These are phyloP conservation scores for Drosophila sp. DNA, from an alignment of 1,140 invertebrate species.

Conservation along the genomic window DNA sequence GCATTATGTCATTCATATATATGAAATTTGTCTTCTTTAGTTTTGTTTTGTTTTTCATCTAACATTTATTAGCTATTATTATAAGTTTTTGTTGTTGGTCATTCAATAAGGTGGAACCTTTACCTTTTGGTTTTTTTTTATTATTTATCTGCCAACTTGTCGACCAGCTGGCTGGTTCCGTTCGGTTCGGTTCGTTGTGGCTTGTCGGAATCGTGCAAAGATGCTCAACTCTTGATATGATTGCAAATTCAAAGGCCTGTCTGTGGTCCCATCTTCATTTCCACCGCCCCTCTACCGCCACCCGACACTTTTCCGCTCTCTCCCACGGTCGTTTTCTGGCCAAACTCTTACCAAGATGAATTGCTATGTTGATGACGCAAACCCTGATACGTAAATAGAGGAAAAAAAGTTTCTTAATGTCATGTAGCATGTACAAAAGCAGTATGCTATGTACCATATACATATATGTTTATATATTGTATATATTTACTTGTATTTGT, in stretches of 20 bases:
- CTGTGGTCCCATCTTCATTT: slow-evolving; percentile 28
- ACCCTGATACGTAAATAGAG: not conserved
- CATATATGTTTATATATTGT: not conserved
- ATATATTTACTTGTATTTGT: slow-evolving; percentile 25
- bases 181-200: not conserved
- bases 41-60: not conserved
- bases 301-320: not conserved
- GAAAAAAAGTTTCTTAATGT: slow-evolving; percentile 28
- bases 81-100: slow-evolving; percentile 57
- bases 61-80: not conserved
- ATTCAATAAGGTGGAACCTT: slow-evolving; percentile 25
- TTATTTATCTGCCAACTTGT: not conserved
- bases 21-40: not conserved
- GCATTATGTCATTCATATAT: slow-evolving; percentile 55
- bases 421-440: slow-evolving; percentile 29
- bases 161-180: slow-evolving; percentile 29
- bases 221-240: slow-evolving; percentile 58
- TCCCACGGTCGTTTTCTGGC: slow-evolving; percentile 2
- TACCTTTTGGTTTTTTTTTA: slow-evolving; percentile 20
- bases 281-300: not conserved
- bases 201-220: slow-evolving; percentile 53
- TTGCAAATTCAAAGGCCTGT: slow-evolving; percentile 26
- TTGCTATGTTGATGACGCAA: slow-evolving; percentile 54
- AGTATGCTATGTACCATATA: slow-evolving; percentile 6
- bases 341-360: slow-evolving; percentile 43